Percentiles rank a stretch among this genome's conserved stretches.
phyloP scores from a whole-genome alignment of 2,113 vertebrate species.

The Paraplagusia blochii region DNA sequence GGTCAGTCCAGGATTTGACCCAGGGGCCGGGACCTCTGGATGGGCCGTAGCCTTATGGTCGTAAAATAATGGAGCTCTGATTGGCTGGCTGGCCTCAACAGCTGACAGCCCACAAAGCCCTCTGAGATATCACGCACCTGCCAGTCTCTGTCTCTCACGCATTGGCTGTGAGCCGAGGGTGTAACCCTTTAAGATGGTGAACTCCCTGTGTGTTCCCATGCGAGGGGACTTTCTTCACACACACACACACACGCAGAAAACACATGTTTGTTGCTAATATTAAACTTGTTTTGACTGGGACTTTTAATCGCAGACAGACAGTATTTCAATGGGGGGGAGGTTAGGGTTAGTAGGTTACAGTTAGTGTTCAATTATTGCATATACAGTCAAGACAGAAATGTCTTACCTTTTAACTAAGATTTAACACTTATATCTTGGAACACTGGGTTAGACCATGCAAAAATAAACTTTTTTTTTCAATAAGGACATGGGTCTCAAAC shows the following conservation, averaged over 20 bases:
- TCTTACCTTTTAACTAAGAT: too few relatives aligned
- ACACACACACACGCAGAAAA: neutral
- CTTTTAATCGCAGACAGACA: too few relatives aligned
- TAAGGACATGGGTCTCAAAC: too few relatives aligned
- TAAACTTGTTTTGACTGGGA: too few relatives aligned
- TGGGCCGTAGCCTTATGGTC: constrained; percentile 14
- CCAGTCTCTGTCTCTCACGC: constrained; percentile 59
- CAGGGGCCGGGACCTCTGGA: constrained; percentile 26
- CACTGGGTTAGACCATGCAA: too few relatives aligned
- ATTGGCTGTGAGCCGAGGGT: constrained; percentile 22
- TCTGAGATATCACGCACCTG: constrained; percentile 63
- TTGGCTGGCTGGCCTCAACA: constrained; percentile 40
- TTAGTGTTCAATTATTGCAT: too few relatives aligned
- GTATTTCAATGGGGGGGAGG: too few relatives aligned
- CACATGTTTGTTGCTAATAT: too few relatives aligned
- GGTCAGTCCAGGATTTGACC: constrained; percentile 20
- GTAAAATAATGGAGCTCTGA: constrained; percentile 8
- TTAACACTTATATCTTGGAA: too few relatives aligned
- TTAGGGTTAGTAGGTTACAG: too few relatives aligned
- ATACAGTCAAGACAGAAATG: too few relatives aligned
- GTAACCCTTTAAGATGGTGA: constrained; percentile 43
- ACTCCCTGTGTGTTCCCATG: constrained; percentile 1
- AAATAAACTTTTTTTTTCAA: too few relatives aligned
- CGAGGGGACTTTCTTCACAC: neutral
- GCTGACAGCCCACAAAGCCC: constrained; percentile 17